Conservation (phyloP, 2,113 vertebrate genomes). For the Tupaia tana region DNA sequence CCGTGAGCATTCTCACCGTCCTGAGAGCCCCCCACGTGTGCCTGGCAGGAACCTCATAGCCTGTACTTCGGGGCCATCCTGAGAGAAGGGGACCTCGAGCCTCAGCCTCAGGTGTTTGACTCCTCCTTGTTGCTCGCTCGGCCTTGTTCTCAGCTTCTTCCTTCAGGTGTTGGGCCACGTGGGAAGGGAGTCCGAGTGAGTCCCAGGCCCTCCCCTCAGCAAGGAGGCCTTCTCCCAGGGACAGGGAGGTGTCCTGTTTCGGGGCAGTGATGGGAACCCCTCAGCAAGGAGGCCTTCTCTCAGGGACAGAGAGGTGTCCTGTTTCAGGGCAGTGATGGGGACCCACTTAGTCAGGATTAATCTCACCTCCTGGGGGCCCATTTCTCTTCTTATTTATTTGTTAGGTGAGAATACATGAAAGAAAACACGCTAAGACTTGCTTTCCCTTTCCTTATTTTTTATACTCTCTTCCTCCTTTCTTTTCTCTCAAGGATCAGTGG, state of each 20-base stretch:
- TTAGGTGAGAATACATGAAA: background rate
- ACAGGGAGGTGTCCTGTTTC: no score
- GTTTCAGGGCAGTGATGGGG: fast-evolving
- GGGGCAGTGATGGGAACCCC: no score
- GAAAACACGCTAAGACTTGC: background rate
- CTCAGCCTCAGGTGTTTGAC: no score
- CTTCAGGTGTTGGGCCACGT: no score
- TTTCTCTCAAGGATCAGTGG: background rate
- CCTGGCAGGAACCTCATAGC: background rate
- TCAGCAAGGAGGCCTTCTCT: no score
- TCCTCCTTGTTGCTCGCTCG: no score
- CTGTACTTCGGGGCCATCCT: background rate
- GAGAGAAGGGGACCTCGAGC: background rate
- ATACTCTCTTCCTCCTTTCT: background rate
- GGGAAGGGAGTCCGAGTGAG: no score
- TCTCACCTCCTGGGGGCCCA: background rate
- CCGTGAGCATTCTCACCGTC: fast-evolving
- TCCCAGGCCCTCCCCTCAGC: no score
- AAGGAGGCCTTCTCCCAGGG: no score
- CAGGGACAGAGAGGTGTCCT: background rate
- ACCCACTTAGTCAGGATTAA: background rate
- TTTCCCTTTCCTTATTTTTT: background rate
- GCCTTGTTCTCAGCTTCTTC: no score
- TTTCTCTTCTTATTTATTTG: slow-evolving; percentile 16
- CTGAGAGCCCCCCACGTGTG: background rate